phyloP scores from a whole-genome alignment of 2,888 invertebrate species.

The Tethea ocularis region DNA sequence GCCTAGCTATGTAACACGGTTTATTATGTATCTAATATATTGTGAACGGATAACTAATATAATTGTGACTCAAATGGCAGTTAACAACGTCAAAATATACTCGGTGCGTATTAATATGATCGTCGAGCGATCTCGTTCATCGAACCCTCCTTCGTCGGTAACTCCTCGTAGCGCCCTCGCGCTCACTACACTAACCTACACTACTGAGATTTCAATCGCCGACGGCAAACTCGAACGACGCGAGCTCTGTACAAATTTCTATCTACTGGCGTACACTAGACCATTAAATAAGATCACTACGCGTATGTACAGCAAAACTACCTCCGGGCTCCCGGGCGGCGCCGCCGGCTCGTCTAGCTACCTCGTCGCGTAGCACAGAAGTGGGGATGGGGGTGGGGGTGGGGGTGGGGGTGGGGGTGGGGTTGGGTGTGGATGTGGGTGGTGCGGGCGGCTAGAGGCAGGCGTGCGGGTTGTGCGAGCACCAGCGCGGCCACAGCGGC shows the following conservation, averaged over 20 bases:
- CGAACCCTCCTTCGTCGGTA: neutral
- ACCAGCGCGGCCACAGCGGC: constrained; percentile 91
- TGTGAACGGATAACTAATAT: constrained; percentile 22
- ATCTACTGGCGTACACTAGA: constrained; percentile 42
- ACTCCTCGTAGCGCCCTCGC: neutral
- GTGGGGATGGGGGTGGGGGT: no score
- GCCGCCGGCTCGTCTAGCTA: no score
- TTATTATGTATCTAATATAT: constrained; percentile 33
- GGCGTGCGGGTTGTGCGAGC: constrained; percentile 89
- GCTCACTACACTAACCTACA: constrained; percentile 10
- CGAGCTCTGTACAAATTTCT: constrained; percentile 55
- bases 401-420: constrained; percentile 2
- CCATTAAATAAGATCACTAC: constrained; percentile 31
- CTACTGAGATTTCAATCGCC: constrained; percentile 15
- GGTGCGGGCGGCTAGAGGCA: constrained; percentile 81
- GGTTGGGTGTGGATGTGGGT: constrained; percentile 3
- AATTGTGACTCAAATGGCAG: constrained; percentile 21
- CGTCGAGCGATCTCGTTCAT: neutral
- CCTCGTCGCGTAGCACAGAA: no score
- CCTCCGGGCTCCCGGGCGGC: neutral
- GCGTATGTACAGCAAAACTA: constrained; percentile 39
- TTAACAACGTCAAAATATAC: neutral
- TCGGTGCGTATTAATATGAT: neutral
- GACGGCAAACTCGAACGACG: constrained; percentile 16
- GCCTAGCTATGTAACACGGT: constrained; percentile 38